These are phyloP conservation scores for Trissonchulus sp. DNA, from an alignment of 2,888 invertebrate species.

Conservation along the genomic window DNA sequence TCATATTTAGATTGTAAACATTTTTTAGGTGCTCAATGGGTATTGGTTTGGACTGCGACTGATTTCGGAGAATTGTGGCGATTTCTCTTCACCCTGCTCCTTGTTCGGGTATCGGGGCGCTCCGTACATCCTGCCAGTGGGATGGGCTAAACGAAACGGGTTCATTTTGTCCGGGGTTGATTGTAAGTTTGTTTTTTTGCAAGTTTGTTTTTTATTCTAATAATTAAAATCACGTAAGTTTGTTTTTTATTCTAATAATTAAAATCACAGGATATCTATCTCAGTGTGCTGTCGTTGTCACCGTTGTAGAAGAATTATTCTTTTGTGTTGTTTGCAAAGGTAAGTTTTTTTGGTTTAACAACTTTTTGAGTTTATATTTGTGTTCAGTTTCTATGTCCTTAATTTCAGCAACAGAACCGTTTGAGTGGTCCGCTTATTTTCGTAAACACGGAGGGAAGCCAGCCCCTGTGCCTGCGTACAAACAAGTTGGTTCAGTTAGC, in stretches of 20 bases:
- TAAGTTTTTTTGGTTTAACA: too few species aligned
- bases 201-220: too few species aligned
- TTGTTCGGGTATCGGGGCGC: not conserved
- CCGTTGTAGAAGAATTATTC: too few species aligned
- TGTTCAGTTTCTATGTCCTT: too few species aligned
- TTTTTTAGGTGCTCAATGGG: not conserved
- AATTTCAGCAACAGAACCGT: too few species aligned
- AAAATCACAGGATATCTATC: too few species aligned
- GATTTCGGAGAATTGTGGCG: not conserved
- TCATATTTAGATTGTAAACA: not conserved
- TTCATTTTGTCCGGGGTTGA: not conserved
- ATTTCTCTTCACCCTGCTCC: not conserved
- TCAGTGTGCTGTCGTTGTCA: too few species aligned
- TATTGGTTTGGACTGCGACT: not conserved
- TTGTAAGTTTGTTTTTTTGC: conserved; percentile 1
- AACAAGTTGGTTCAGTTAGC: not conserved
- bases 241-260: too few species aligned
- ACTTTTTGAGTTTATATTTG: too few species aligned
- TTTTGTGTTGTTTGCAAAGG: too few species aligned
- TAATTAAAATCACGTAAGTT: too few species aligned
- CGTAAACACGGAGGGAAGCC: not conserved
- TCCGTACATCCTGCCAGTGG: not conserved
- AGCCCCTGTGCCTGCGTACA: not conserved
- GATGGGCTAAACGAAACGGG: not conserved
- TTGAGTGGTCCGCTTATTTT: not conserved